Conservation (phyloP, 2,888 invertebrate species). For the Andrena flavipes region DNA sequence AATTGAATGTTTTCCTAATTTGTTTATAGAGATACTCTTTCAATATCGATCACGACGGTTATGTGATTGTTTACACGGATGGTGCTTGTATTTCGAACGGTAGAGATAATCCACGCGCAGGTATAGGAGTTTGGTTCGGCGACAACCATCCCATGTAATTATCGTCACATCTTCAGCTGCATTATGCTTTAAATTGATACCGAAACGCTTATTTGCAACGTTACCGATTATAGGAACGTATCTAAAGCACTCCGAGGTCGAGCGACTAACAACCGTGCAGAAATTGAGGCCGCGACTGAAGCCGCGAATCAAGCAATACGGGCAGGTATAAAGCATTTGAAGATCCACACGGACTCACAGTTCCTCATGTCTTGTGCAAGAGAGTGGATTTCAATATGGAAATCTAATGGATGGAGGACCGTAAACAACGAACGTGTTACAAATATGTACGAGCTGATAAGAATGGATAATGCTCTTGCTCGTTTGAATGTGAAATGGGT, state of each 20-base stretch:
- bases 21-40: conserved; percentile 77
- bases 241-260: conserved; percentile 92
- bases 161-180: conserved; percentile 3
- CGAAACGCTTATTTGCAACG: neutral
- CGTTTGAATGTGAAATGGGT: conserved; percentile 92
- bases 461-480: conserved; percentile 89
- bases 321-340: conserved; percentile 88
- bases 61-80: conserved; percentile 93
- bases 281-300: conserved; percentile 94
- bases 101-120: conserved; percentile 90
- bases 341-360: conserved; percentile 96
- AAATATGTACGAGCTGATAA: conserved; percentile 93
- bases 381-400: conserved; percentile 96
- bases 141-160: conserved; percentile 89
- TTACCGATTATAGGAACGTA: conserved; percentile 87
- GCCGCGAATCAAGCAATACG: conserved; percentile 91
- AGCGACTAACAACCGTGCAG: conserved; percentile 98
- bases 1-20: neutral
- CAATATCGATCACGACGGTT: conserved; percentile 86
- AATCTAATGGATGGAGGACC: conserved; percentile 93
- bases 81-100: conserved; percentile 97
- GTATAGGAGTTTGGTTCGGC: conserved; percentile 97
- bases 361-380: conserved; percentile 94
- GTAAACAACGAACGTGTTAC: conserved; percentile 91
- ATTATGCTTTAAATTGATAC: neutral